Evolutionary conservation across 2,888 invertebrate species (phyloP).

Genomic region (Biston betularia): DNA sequence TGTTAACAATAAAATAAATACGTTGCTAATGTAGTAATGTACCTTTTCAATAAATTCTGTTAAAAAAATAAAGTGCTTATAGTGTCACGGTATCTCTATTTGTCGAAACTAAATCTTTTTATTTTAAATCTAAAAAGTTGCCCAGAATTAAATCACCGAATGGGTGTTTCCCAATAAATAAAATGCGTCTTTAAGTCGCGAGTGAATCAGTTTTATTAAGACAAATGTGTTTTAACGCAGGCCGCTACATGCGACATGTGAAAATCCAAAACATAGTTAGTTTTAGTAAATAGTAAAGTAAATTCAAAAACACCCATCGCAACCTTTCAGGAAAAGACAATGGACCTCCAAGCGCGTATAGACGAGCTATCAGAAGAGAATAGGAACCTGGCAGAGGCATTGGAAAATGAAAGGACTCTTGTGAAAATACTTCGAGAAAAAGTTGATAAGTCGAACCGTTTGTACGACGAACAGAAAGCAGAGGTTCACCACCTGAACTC

Average conservation of each 20-base stretch:
- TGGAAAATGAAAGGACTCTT: constrained; percentile 84
- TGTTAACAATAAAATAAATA: constrained; percentile 3
- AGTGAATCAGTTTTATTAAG: too few relatives aligned
- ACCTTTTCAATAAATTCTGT: background rate
- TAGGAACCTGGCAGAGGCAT: constrained; percentile 74
- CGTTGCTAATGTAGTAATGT: background rate
- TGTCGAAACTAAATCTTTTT: too few relatives aligned
- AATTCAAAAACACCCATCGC: constrained; percentile 10
- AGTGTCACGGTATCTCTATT: too few relatives aligned
- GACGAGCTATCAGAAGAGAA: constrained; percentile 81
- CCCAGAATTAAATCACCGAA: too few relatives aligned
- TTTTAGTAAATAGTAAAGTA: background rate
- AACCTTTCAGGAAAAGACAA: constrained; percentile 70
- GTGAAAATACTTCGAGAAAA: constrained; percentile 81
- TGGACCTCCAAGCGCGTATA: constrained; percentile 76
- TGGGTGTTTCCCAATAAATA: too few relatives aligned
- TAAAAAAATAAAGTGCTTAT: background rate
- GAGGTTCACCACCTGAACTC: constrained; percentile 77
- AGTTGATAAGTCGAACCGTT: constrained; percentile 78
- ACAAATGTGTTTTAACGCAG: too few relatives aligned
- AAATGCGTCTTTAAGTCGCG: too few relatives aligned
- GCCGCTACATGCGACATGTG: too few relatives aligned
- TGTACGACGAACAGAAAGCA: constrained; percentile 82
- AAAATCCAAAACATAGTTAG: too few relatives aligned
- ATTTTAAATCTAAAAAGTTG: too few relatives aligned